Conservation (phyloP, 1,140 invertebrate genomes). For the Armadillidium nasatum region DNA sequence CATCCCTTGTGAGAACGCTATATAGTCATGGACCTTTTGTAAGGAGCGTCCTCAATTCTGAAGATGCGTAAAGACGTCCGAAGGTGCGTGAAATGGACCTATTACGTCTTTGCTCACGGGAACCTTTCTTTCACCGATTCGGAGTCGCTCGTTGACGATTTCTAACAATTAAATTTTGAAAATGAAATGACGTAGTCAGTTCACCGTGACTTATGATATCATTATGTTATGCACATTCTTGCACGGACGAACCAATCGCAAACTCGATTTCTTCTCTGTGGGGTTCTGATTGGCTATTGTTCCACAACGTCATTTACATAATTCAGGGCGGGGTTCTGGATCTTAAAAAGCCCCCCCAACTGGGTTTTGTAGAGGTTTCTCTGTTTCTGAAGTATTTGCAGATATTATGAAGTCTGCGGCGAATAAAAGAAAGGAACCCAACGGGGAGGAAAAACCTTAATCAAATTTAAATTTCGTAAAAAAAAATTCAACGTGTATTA, state of each 20-base stretch:
- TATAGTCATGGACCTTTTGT: background rate
- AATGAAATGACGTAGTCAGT: conserved; percentile 31
- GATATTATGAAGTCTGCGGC: background rate
- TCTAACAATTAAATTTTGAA: conserved; percentile 31
- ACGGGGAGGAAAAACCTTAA: background rate
- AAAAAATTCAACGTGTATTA: background rate
- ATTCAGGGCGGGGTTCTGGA: conserved; percentile 39
- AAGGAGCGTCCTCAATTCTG: background rate
- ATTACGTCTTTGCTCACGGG: conserved; percentile 31
- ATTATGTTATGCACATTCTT: conserved; percentile 38
- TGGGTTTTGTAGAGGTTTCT: conserved; percentile 1
- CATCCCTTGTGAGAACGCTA: background rate
- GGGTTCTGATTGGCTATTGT: conserved; percentile 44
- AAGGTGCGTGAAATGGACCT: conserved; percentile 21
- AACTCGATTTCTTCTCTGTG: conserved; percentile 35
- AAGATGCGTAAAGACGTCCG: conserved; percentile 12
- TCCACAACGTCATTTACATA: conserved; percentile 41
- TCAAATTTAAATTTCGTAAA: background rate
- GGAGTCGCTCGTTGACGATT: conserved; percentile 24
- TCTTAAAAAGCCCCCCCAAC: background rate
- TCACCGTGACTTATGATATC: conserved; percentile 40
- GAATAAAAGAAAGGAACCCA: background rate
- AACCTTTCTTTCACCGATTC: conserved; percentile 37
- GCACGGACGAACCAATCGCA: conserved; percentile 38
- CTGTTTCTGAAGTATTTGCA: conserved; percentile 7